phyloP scores from a whole-genome alignment of 1,140 invertebrate species.

The Drosophila malerkotliana region DNA sequence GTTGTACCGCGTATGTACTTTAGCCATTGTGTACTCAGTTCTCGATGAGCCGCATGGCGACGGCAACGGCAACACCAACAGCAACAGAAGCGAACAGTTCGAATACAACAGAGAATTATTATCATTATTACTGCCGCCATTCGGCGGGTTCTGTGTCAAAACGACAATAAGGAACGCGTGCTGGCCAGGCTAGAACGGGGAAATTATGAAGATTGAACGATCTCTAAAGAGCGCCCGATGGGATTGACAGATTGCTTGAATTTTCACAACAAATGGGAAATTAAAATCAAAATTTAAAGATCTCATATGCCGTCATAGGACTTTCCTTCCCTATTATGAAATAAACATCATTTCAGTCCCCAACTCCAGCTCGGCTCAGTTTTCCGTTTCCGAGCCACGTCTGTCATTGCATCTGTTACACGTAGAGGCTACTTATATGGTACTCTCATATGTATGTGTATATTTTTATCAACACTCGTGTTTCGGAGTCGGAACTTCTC shows the following conservation, averaged over 20 bases:
- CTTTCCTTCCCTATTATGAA: too few relatives aligned
- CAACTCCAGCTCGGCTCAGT: slow-evolving; percentile 1
- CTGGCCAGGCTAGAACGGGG: slow-evolving; percentile 16
- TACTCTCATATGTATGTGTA: neutral
- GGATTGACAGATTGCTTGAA: neutral
- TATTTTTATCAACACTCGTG: slow-evolving; percentile 31
- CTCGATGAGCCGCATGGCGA: slow-evolving; percentile 68
- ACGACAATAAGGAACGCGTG: slow-evolving; percentile 33
- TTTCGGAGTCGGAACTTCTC: slow-evolving; percentile 13
- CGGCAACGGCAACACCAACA: slow-evolving; percentile 41
- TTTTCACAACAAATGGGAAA: neutral
- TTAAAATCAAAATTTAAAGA: too few relatives aligned
- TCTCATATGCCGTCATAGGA: neutral
- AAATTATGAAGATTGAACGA: slow-evolving; percentile 27
- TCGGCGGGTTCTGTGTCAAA: slow-evolving; percentile 28
- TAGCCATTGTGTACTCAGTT: slow-evolving; percentile 79
- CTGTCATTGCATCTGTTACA: slow-evolving; percentile 18
- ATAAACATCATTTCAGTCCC: neutral
- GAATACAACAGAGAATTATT: slow-evolving; percentile 38
- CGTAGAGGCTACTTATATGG: slow-evolving; percentile 6
- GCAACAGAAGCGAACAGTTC: slow-evolving; percentile 44
- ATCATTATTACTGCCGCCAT: slow-evolving; percentile 41
- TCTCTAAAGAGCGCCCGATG: slow-evolving; percentile 5
- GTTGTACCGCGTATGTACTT: slow-evolving; percentile 68
- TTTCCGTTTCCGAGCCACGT: slow-evolving; percentile 11